These are phyloP conservation scores for Enteromius afrohamiltoni DNA, from an alignment of 2,797 vertebrate species.

Conservation along the genomic window DNA sequence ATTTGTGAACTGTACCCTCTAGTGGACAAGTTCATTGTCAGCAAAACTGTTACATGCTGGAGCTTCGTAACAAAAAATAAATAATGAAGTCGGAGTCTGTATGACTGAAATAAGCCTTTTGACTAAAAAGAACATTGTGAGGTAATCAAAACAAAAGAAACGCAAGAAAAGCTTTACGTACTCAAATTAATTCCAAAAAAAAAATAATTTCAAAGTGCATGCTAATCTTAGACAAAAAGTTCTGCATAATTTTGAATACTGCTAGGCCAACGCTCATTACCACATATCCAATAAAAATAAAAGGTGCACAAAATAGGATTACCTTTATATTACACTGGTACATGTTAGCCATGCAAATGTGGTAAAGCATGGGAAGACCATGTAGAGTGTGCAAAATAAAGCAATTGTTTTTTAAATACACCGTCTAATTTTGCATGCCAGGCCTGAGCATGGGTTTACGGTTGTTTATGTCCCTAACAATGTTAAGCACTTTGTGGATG, in stretches of 20 bases:
- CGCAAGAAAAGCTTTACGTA: background rate
- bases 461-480: background rate
- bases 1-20: slow-evolving; percentile 48
- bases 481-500: background rate
- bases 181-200: too few relatives aligned
- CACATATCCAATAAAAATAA: background rate
- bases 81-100: background rate
- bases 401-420: background rate
- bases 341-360: background rate
- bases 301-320: background rate
- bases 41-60: slow-evolving; percentile 11
- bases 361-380: background rate
- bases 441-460: background rate
- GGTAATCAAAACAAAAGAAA: background rate
- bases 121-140: background rate
- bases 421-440: background rate
- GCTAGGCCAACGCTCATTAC: background rate
- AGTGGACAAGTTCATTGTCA: slow-evolving; percentile 45
- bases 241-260: background rate
- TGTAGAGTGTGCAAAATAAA: background rate
- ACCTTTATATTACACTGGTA: background rate
- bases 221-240: background rate
- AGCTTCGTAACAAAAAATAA: slow-evolving; percentile 1
- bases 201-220: background rate
- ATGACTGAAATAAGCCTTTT: background rate